A percentile compares a stretch with the other conserved stretches of the same genome.
These are phyloP conservation scores for Acanthochromis polyacanthus DNA, from an alignment of 2,113 vertebrate species.

Conservation along the genomic window DNA sequence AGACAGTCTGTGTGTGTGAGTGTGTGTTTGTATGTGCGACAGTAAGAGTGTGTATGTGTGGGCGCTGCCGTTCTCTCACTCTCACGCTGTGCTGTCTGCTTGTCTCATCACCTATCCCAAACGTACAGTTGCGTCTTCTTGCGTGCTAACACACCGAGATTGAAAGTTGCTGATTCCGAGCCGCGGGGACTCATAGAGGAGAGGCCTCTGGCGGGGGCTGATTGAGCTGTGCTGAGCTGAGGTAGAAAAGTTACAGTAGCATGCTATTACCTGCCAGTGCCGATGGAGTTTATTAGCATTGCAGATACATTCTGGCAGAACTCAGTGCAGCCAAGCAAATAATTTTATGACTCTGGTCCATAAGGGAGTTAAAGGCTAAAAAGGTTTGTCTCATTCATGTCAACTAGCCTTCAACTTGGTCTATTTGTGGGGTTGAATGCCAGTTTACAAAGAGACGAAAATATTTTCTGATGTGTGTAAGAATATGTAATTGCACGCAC, in stretches of 20 bases:
- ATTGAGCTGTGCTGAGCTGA: conserved; percentile 82
- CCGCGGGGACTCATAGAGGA: conserved; percentile 76
- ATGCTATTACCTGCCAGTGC: conserved; percentile 80
- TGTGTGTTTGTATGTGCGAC: conserved; percentile 19
- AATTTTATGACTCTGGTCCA: conserved; percentile 74
- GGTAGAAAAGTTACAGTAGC: conserved; percentile 83
- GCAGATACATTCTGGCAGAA: conserved; percentile 77
- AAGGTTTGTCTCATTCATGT: conserved; percentile 78
- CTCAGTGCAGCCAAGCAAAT: conserved; percentile 79
- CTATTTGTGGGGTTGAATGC: conserved; percentile 14
- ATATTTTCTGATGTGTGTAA: conserved; percentile 16
- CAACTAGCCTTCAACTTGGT: conserved; percentile 54
- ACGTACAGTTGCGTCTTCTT: conserved; percentile 80
- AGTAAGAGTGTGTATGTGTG: conserved; percentile 15
- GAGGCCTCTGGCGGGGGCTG: conserved; percentile 78
- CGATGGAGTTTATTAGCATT: conserved; percentile 81
- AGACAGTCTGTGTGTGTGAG: conserved; percentile 64
- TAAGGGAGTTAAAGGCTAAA: conserved; percentile 75
- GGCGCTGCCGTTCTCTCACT: conserved; percentile 37
- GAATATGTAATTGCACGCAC: conserved; percentile 16
- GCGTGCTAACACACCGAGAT: conserved; percentile 81
- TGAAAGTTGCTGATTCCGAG: conserved; percentile 83
- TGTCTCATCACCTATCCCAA: conserved; percentile 80
- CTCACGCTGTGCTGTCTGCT: conserved; percentile 73
- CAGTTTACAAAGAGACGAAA: conserved; percentile 43